phyloP scores from a whole-genome alignment of 1,140 invertebrate species.

The Drosophila bipectinata region DNA sequence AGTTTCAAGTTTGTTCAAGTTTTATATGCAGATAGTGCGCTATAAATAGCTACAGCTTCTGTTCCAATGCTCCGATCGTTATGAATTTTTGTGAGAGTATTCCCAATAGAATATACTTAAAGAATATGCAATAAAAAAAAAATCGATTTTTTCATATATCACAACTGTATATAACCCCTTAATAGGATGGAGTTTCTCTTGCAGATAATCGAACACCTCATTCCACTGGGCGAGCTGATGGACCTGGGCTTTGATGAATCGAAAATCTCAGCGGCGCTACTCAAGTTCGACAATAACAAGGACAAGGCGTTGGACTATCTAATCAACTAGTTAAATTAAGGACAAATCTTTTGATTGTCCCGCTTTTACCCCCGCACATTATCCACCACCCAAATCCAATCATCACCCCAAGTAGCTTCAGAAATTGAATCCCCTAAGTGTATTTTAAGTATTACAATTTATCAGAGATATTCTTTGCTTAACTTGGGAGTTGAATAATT shows the following conservation, averaged over 20 bases:
- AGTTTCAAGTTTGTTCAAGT: no score
- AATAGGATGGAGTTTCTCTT: neutral
- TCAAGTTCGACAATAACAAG: constrained; percentile 91
- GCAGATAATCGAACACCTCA: constrained; percentile 88
- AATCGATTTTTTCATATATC: no score
- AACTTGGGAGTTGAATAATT: constrained; percentile 41
- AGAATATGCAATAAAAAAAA: no score
- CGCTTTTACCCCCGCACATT: constrained; percentile 13
- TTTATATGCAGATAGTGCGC: no score
- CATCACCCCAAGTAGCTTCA: constrained; percentile 16
- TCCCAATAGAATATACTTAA: no score
- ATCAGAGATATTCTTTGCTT: constrained; percentile 42
- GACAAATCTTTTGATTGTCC: constrained; percentile 30
- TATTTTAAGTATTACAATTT: constrained; percentile 47
- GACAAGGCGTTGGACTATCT: constrained; percentile 94
- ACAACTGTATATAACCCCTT: no score
- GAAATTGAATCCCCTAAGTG: constrained; percentile 29
- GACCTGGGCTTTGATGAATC: constrained; percentile 93
- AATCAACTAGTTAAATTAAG: constrained; percentile 87
- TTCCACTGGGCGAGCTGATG: constrained; percentile 88
- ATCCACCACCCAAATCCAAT: neutral
- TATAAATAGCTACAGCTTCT: no score
- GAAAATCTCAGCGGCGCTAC: constrained; percentile 89
- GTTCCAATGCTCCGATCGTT: no score
- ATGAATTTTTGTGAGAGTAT: no score